Conservation (phyloP, 1,140 invertebrate genomes). For the Leptinotarsa undecemlineata region DNA sequence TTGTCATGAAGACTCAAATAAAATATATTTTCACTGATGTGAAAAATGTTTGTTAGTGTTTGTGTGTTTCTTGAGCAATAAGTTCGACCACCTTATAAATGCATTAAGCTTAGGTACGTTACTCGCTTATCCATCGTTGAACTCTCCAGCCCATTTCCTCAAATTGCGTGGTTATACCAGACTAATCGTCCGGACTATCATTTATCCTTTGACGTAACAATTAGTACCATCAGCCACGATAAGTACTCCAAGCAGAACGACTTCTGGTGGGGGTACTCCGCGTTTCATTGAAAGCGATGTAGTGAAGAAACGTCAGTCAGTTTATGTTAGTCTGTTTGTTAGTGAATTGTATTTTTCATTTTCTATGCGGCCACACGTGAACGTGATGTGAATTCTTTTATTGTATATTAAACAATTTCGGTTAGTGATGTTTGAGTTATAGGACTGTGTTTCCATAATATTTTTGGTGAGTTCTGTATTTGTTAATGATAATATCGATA, state of each 20-base stretch:
- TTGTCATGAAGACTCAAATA: no score
- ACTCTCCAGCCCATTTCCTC: neutral
- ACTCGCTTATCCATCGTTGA: neutral
- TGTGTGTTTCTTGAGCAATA: no score
- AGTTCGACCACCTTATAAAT: no score
- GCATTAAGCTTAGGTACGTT: neutral
- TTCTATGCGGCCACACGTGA: neutral
- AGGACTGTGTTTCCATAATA: no score
- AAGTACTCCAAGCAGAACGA: neutral
- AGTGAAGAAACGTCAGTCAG: neutral
- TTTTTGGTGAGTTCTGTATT: no score
- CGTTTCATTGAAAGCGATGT: neutral
- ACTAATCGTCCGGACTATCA: slow-evolving; percentile 5
- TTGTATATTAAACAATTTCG: neutral
- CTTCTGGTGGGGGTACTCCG: neutral
- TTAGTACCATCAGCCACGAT: slow-evolving; percentile 7
- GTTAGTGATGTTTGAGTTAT: no score
- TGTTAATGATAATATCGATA: no score
- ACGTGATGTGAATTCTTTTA: neutral
- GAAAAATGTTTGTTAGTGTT: no score
- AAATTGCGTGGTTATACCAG: neutral
- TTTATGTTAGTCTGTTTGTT: neutral
- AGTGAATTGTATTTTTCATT: neutral
- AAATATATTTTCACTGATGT: no score
- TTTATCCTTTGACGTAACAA: slow-evolving; percentile 8